Base-by-base conservation (phyloP, 2,888 invertebrate genomes). In the Julus scanicus region DNA sequence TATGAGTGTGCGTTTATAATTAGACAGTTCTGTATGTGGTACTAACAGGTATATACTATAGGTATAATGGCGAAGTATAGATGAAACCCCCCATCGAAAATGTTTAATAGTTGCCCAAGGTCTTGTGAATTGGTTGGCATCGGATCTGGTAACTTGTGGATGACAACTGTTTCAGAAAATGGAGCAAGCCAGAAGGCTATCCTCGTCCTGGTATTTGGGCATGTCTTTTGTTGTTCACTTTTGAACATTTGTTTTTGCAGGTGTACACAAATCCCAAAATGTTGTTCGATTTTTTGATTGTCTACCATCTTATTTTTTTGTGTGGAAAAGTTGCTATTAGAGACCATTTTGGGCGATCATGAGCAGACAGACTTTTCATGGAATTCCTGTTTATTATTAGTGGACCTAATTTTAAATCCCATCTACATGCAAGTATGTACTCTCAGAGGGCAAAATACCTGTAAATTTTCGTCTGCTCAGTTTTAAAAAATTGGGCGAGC, bases 351-450 rank as follows among this genome's bases (percentile, higher is more conserved):
- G 71, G 29, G 71, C 71, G 29, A 71, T n/a, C 9, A 5, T 44
- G 44, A 44, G 29, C 71, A 71, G 71, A 71, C 71, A 9, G 71
- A 71, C 29, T 17, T 63, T 71, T 29, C 29, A 29, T 8, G 71
- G 29, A 29, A 29, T 71, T 20, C 13, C 71, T 71, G 71, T 20
- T 71, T 71, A 71, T 71, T 71, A 71, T 29, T 71, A 71, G 71
- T 71, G 71, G n/a, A 71, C 71, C 29, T 53, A 71, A 71, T 71
- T 71, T 71, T 71, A 71, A 71, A 71, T 71, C n/a, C 29, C 71
- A 8, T 29, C 1, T n/a, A 8, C 8, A n/a, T 29, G 29, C n/a
- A n/a, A n/a, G n/a, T n/a, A n/a, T 20, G n/a, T 53, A 53, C 2
- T 1, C 29, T 1, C 5, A 8, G 71, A 71, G 71, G 71, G 71